Conservation (phyloP, 2,797 vertebrate species). For the Tenualosa ilisha region DNA sequence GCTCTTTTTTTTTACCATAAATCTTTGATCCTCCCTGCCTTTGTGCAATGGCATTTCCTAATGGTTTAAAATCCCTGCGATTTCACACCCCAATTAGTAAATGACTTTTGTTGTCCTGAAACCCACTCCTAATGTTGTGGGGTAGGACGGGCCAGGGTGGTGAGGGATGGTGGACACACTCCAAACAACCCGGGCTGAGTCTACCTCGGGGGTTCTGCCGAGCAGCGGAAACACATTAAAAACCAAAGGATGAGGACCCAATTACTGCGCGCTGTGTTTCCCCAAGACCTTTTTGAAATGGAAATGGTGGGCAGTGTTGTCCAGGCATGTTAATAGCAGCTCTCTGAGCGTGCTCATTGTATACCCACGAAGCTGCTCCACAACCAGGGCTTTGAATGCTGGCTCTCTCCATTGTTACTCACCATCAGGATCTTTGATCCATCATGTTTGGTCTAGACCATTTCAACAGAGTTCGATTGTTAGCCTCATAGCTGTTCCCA, state of each 20-base stretch:
- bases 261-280: background rate
- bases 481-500: too few species aligned
- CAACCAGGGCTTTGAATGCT: too few species aligned
- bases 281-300: background rate
- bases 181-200: background rate
- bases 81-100: constrained; percentile 73
- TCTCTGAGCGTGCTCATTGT: too few species aligned
- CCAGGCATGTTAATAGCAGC: background rate
- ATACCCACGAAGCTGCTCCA: too few species aligned
- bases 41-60: constrained; percentile 62
- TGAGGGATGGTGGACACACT: background rate
- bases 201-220: background rate
- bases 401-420: too few species aligned
- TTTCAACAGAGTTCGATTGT: too few species aligned
- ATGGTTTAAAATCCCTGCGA: constrained; percentile 56
- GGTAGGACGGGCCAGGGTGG: background rate
- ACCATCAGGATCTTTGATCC: too few species aligned
- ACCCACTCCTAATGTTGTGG: background rate
- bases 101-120: constrained; percentile 48
- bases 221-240: background rate
- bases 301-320: background rate
- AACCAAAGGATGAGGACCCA: background rate
- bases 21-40: constrained; percentile 66
- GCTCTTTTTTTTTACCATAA: constrained; percentile 66
- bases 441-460: too few species aligned